Conservation (phyloP, 2,797 vertebrate genomes). For the Rousettus madagascariensis region DNA sequence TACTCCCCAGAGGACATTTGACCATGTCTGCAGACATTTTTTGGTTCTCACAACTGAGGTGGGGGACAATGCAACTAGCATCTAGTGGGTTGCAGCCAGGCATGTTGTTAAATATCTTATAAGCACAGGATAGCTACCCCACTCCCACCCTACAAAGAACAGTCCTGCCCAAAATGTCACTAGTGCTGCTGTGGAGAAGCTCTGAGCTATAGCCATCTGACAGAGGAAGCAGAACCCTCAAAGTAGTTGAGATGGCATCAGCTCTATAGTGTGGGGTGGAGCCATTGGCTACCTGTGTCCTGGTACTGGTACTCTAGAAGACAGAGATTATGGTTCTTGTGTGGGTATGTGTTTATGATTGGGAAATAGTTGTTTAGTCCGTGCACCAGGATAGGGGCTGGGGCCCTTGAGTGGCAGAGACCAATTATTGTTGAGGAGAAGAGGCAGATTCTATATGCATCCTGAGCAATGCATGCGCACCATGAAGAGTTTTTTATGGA, state of each 20-base stretch:
- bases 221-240: accelerated
- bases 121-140: neutral
- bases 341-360: neutral
- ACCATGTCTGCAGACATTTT: neutral
- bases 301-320: neutral
- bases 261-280: neutral
- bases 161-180: neutral
- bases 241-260: neutral
- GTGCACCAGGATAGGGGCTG: too few relatives aligned
- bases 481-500: neutral
- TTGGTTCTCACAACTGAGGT: neutral
- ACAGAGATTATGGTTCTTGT: neutral
- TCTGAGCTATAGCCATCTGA: neutral
- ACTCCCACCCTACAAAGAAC: neutral
- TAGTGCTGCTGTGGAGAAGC: neutral
- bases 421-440: neutral
- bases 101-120: neutral
- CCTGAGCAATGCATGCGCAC: accelerated
- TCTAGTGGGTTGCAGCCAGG: neutral
- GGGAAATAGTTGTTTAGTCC: neutral
- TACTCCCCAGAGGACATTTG: too few relatives aligned
- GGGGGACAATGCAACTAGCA: neutral
- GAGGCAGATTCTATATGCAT: neutral
- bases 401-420: neutral
- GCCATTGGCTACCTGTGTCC: neutral